phyloP scores from a whole-genome alignment of 2,888 invertebrate genomes.

The Tridacna gigas region DNA sequence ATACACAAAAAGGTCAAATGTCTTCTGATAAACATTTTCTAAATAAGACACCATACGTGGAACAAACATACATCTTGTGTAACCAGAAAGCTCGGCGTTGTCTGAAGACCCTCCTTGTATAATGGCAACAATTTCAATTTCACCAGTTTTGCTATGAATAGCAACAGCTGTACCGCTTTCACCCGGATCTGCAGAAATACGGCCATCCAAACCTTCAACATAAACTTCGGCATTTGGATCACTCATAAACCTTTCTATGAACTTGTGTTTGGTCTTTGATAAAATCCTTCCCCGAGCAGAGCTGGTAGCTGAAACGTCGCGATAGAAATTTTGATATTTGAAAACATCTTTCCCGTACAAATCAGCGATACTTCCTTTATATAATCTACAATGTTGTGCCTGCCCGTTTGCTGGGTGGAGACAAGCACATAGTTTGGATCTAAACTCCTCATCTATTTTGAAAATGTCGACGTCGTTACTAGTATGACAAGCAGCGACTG shows the following conservation, averaged over 20 bases:
- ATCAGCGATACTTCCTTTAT: neutral
- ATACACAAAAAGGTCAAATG: neutral
- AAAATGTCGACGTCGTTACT: neutral
- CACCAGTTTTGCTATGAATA: neutral
- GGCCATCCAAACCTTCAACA: neutral
- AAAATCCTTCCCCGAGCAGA: neutral
- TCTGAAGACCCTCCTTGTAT: neutral
- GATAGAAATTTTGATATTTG: neutral
- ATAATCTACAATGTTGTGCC: neutral
- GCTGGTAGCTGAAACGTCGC: neutral
- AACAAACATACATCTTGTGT: neutral
- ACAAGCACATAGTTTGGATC: neutral
- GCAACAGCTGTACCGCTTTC: slow-evolving; percentile 2
- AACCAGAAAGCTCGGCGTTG: neutral
- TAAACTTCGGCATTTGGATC: neutral
- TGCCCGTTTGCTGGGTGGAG: neutral
- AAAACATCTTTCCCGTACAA: neutral
- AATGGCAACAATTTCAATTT: neutral
- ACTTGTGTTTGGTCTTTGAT: neutral
- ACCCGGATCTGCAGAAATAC: neutral
- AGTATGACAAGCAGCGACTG: neutral
- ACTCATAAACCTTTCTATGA: neutral
- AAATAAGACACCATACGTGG: neutral
- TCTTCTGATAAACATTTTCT: neutral
- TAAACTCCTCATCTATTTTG: neutral